Conservation (phyloP, 1,140 invertebrate genomes). For the Papilio helenus region DNA sequence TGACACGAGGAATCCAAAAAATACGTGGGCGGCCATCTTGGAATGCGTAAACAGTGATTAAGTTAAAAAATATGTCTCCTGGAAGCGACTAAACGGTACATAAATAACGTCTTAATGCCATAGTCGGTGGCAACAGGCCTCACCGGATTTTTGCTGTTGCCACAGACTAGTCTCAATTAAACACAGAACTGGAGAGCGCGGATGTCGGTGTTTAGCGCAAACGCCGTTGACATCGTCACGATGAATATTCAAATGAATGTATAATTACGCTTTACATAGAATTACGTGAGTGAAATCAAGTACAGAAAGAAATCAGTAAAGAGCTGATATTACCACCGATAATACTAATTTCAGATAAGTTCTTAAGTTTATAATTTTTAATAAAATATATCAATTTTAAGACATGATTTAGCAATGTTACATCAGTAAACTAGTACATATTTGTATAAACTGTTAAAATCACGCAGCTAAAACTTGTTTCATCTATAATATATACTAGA, state of each 20-base stretch:
- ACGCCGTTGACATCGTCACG: conserved; percentile 44
- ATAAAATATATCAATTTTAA: too few species aligned
- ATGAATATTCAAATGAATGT: conserved; percentile 55
- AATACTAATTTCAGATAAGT: neutral
- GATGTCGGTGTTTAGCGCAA: conserved; percentile 36
- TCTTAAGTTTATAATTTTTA: too few species aligned
- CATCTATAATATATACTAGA: too few species aligned
- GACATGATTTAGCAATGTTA: too few species aligned
- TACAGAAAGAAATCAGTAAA: too few species aligned
- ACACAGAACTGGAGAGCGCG: conserved; percentile 30
- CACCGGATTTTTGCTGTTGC: conserved; percentile 39
- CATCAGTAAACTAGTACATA: too few species aligned
- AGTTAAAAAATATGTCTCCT: conserved; percentile 34
- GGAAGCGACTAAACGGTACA: conserved; percentile 13
- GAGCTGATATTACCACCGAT: conserved; percentile 27
- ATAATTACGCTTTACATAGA: conserved; percentile 47
- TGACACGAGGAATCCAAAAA: conserved; percentile 43
- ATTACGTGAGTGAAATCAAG: conserved; percentile 8
- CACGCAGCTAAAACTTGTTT: too few species aligned
- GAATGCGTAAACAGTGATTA: conserved; percentile 29
- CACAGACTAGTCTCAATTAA: conserved; percentile 43
- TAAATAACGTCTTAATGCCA: conserved; percentile 28
- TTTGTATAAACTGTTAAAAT: too few species aligned
- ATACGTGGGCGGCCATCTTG: conserved; percentile 28
- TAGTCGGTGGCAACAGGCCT: conserved; percentile 17